phyloP scores from a whole-genome alignment of 1,140 invertebrate species.

The Zaprionus gabonicus region DNA sequence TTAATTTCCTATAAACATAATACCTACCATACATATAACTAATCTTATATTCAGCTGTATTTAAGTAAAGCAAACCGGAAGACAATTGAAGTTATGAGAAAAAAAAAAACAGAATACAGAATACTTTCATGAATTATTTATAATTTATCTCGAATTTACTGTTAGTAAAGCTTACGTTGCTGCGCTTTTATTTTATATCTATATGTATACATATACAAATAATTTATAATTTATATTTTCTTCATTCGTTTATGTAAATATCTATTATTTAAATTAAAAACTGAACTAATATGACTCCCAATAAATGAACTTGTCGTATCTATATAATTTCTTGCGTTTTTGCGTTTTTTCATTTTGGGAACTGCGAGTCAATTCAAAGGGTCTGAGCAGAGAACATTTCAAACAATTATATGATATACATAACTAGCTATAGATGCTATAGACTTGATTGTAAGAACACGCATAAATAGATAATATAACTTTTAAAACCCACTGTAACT shows the following conservation, averaged over 20 bases:
- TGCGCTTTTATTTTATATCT: slow-evolving; percentile 47
- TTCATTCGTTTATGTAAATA: slow-evolving; percentile 70
- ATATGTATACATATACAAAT: not conserved
- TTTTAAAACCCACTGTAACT: slow-evolving; percentile 49
- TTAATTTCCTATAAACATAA: slow-evolving; percentile 43
- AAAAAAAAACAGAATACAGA: not conserved
- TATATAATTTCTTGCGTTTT: slow-evolving; percentile 9
- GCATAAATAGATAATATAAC: slow-evolving; percentile 43
- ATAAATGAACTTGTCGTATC: slow-evolving; percentile 73
- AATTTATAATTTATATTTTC: slow-evolving; percentile 65
- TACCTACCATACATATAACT: slow-evolving; percentile 14
- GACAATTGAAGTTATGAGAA: slow-evolving; percentile 53
- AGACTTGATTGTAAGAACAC: slow-evolving; percentile 32
- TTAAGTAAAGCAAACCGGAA: slow-evolving; percentile 54
- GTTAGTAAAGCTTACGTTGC: slow-evolving; percentile 54
- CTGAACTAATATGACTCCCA: slow-evolving; percentile 71
- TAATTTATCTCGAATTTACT: slow-evolving; percentile 73
- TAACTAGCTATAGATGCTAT: slow-evolving; percentile 44
- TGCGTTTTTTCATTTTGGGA: slow-evolving; percentile 16
- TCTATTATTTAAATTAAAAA: slow-evolving; percentile 58
- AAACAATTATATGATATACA: slow-evolving; percentile 32
- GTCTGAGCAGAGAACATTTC: slow-evolving; percentile 47
- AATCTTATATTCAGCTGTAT: slow-evolving; percentile 42
- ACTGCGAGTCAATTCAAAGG: slow-evolving; percentile 63
- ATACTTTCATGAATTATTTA: slow-evolving; percentile 51